Percentiles rank a stretch among this genome's conserved stretches.
Conservation (phyloP, 2,797 vertebrate species). For the Diceros bicornis region DNA sequence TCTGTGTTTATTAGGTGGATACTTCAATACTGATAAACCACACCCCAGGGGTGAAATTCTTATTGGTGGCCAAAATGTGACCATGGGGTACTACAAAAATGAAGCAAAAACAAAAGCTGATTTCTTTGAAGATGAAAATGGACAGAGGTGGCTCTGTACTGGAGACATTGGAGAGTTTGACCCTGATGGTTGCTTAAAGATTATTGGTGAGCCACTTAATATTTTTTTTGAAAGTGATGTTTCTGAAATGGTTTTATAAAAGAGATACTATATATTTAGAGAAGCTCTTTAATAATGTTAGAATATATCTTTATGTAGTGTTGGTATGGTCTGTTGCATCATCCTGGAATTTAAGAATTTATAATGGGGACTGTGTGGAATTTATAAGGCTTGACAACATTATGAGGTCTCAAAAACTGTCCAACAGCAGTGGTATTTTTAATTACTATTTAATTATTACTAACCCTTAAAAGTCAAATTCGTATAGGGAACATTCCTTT, state of each 20-base stretch:
- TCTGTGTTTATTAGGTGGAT: slow-evolving; percentile 91
- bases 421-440: not conserved
- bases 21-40: slow-evolving; percentile 95
- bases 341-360: not conserved
- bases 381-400: not conserved
- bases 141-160: slow-evolving; percentile 97
- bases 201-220: slow-evolving; percentile 93
- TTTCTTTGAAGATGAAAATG: slow-evolving; percentile 94
- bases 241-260: not conserved
- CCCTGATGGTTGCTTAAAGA: slow-evolving; percentile 96
- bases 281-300: not conserved
- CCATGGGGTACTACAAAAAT: slow-evolving; percentile 97
- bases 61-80: slow-evolving; percentile 96
- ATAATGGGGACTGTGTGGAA: not conserved
- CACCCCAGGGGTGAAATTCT: slow-evolving; percentile 96
- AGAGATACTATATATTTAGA: not conserved
- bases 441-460: not conserved
- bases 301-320: not conserved
- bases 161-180: slow-evolving; percentile 98
- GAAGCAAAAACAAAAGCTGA: slow-evolving; percentile 92
- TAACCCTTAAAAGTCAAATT: not conserved
- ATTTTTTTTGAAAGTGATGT: not conserved
- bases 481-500: not conserved
- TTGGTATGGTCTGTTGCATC: not conserved
- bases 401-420: not conserved